Conservation (phyloP, 2,113 vertebrate species). For the Ceyx cyanopectus region DNA sequence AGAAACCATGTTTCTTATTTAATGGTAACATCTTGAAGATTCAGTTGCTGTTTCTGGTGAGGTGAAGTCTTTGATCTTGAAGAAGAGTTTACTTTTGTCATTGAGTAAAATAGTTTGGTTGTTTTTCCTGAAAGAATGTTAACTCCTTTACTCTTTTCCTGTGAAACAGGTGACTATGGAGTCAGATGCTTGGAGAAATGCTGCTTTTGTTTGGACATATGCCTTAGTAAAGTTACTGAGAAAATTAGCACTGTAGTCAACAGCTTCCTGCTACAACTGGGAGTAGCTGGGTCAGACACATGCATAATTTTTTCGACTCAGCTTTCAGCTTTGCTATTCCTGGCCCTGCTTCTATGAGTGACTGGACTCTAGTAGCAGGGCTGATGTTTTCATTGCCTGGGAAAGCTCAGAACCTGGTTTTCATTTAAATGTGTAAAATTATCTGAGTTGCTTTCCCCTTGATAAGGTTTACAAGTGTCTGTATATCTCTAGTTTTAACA, state of each 20-base stretch:
- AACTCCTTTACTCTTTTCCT: not conserved
- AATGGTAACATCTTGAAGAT: not conserved
- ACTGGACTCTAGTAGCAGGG: not conserved
- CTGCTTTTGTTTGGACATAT: not conserved
- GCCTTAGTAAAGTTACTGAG: not conserved
- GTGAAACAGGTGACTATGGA: not conserved
- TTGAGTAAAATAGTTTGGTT: not conserved
- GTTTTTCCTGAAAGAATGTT: not conserved
- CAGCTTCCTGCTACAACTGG: not conserved
- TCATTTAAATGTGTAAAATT: constrained; percentile 71
- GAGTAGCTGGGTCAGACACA: not conserved
- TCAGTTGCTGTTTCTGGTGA: not conserved
- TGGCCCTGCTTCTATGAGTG: not conserved
- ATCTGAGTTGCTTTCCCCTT: constrained; percentile 67
- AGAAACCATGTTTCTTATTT: not conserved
- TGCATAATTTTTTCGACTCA: not conserved
- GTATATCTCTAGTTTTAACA: constrained; percentile 71
- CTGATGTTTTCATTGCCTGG: constrained; percentile 32
- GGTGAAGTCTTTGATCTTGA: not conserved
- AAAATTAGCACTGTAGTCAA: not conserved
- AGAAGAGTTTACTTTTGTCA: not conserved
- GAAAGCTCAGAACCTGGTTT: constrained; percentile 43
- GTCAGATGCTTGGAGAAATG: not conserved
- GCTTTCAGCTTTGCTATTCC: not conserved
- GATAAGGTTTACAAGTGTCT: constrained; percentile 72